Base-by-base conservation (phyloP, 2,888 invertebrate species). In the Agriopis leucophaearia region DNA sequence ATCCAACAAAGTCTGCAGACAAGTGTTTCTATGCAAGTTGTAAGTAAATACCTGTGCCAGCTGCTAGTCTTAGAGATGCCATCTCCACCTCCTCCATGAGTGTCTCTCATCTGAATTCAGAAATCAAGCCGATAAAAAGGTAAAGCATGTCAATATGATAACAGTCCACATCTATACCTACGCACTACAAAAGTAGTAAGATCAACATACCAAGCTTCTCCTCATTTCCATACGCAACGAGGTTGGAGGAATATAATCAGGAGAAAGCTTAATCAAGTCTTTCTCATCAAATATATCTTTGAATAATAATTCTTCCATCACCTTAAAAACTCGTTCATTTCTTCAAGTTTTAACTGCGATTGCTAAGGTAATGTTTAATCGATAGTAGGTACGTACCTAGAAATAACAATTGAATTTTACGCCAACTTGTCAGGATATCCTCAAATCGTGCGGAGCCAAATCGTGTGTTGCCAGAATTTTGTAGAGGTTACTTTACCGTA, bases 291-390 rank as follows among this genome's bases (percentile, higher is more conserved):
- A 89, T 71, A 88, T 88, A 64, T 89, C 82, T 78, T 88, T 89
- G 27, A 77, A 78, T 52, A 88, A 69, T 72, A 90, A 77, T 71
- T 88, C 82, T 72, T 90, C 88, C 89, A 90, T 89, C 45, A 56
- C 72, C 59, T 65, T n/a, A 18, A 40, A 40, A 42, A n/a, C 61
- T 45, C 68, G n/a, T 36, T 35, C 60, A 66, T 57, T 27, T 63
- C 44, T 27, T 35, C 13, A 8, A 35, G n/a, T 15, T 42, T 18
- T 55, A 7, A 3, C 13, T 45, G 45, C 15, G 3, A 42, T 42
- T 10, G 9, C 15, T 16, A 18, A 3, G 50, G 27, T 15, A 40
- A 38, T 62, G 27, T 64, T 56, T 45, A n/a, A 45, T 51, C 47
- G 40, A 48, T 38, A 54, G 18, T 35, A 44, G n/a, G n/a, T n/a